Evolutionary conservation across 2,113 vertebrate species (phyloP).

Genomic region (Apaloderma vittatum): DNA sequence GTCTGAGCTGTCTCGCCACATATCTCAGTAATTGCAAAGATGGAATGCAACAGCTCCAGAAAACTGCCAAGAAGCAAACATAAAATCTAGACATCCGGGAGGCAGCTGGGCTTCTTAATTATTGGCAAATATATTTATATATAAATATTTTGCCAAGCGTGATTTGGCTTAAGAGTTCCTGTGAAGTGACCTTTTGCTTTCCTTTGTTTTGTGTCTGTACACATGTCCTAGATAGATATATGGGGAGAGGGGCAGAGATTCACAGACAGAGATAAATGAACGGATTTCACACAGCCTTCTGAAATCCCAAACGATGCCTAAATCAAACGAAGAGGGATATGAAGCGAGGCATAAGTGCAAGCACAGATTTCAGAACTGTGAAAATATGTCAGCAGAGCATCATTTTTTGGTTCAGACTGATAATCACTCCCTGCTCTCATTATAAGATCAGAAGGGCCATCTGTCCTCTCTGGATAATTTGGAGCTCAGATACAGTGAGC

Average conservation of each 20-base stretch:
- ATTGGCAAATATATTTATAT: constrained; percentile 72
- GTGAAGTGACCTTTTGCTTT: constrained; percentile 68
- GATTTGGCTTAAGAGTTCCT: constrained; percentile 60
- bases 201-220: constrained; percentile 62
- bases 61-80: constrained; percentile 22
- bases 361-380: constrained; percentile 74
- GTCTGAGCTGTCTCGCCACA: neutral
- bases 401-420: constrained; percentile 70
- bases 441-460: constrained; percentile 73
- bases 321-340: constrained; percentile 51
- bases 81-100: neutral
- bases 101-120: constrained; percentile 67
- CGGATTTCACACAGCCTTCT: constrained; percentile 54
- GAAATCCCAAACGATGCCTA: constrained; percentile 43
- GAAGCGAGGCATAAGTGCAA: constrained; percentile 62
- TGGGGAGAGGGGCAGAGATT: constrained; percentile 20
- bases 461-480: constrained; percentile 72
- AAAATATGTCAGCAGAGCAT: constrained; percentile 75
- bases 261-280: constrained; percentile 47
- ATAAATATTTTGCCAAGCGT: constrained; percentile 73
- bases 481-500: constrained; percentile 69
- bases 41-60: constrained; percentile 48
- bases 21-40: constrained; percentile 38
- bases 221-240: constrained; percentile 62
- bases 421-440: constrained; percentile 71